Percentiles rank a stretch among this genome's conserved stretches.
phyloP scores from a whole-genome alignment of 2,888 invertebrate genomes.

The Agonopterix alstromeriana region DNA sequence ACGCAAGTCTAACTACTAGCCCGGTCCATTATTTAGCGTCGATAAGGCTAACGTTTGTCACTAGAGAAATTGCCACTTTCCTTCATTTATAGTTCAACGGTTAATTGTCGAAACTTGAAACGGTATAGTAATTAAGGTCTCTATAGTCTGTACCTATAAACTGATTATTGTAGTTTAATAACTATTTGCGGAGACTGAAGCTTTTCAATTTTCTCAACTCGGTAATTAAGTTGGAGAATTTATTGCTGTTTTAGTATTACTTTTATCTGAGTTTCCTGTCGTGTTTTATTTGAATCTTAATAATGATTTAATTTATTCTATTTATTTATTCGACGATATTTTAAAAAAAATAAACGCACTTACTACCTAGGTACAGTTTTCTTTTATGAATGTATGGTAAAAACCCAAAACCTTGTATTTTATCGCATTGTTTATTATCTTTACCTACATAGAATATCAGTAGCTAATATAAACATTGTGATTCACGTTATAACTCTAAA shows the following conservation, averaged over 20 bases:
- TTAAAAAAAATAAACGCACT: too few species aligned
- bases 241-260: background rate
- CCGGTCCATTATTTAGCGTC: constrained; percentile 67
- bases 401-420: too few species aligned
- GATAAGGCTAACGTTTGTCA: constrained; percentile 71
- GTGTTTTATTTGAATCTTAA: too few species aligned
- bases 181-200: background rate
- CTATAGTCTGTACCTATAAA: background rate
- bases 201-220: background rate
- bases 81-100: constrained; percentile 65
- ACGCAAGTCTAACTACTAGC: constrained; percentile 70
- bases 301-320: too few species aligned
- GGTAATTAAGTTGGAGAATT: background rate
- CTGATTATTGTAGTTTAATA: background rate
- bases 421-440: too few species aligned
- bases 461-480: too few species aligned
- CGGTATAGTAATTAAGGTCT: background rate
- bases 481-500: too few species aligned
- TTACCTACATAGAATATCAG: too few species aligned
- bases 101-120: constrained; percentile 37
- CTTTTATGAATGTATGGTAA: too few species aligned
- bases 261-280: too few species aligned
- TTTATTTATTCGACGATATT: too few species aligned
- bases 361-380: too few species aligned
- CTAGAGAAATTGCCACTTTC: constrained; percentile 63